Percentiles rank a stretch among this genome's conserved stretches.
phyloP scores from a whole-genome alignment of 2,113 vertebrate genomes.

The Ahaetulla prasina region DNA sequence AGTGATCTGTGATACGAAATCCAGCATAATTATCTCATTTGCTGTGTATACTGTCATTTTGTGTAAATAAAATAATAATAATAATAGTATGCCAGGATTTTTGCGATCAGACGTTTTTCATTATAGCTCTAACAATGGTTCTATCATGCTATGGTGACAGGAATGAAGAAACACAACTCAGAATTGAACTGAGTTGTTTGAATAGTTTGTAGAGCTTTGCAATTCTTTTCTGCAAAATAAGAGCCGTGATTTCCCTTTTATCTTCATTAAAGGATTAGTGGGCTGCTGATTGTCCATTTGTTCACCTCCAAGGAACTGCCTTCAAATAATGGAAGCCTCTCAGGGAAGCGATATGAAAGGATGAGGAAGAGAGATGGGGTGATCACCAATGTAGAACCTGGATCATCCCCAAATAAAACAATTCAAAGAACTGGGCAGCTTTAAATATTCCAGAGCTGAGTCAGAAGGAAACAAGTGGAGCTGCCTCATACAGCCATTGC shows the following conservation, averaged over 20 bases:
- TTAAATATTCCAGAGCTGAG: background rate
- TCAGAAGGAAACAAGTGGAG: background rate
- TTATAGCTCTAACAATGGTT: background rate
- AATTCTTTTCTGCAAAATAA: background rate
- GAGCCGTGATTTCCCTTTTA: background rate
- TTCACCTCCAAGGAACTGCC: background rate
- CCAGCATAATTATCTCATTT: no score
- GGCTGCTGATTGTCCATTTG: background rate
- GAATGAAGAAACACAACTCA: background rate
- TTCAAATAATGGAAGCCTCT: no score
- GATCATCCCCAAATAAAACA: background rate
- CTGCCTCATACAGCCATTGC: background rate
- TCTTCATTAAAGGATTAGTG: background rate
- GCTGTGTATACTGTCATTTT: no score
- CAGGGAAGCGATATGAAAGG: background rate
- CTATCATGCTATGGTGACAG: background rate
- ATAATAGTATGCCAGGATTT: background rate
- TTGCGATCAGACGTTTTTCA: background rate
- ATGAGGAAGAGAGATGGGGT: background rate
- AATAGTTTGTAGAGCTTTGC: background rate
- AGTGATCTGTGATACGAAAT: no score
- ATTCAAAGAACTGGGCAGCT: background rate
- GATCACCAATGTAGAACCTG: background rate
- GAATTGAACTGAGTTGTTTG: background rate
- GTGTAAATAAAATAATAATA: background rate